Base-by-base conservation (phyloP, 2,797 vertebrate genomes). In the Antennarius maculatus region DNA sequence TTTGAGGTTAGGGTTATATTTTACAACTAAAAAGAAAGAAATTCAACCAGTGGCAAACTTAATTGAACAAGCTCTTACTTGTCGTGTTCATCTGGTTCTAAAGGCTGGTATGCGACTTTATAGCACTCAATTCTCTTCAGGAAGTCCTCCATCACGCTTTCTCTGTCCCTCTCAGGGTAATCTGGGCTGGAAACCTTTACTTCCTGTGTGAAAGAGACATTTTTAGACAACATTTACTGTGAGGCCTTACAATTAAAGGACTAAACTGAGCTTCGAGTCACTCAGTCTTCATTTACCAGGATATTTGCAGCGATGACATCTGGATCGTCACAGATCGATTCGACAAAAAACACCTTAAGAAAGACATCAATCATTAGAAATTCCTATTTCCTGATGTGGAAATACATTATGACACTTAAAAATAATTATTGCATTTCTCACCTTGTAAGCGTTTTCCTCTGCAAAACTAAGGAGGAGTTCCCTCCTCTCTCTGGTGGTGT, bases 141-240 rank as follows among this genome's bases (percentile, higher is more conserved):
- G 83, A 99, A 99, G 82, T 99, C 97, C 9, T 95, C 97, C 97
- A 98, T 99, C 74, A 98, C 95, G 0, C 95, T 93, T 78, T 99
- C 97, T 86, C 96, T 74, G 91, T 97, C 86, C 71, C 93, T 94
- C 84, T 98, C 95, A 0, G 97, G 97, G 75, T 99, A 99, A 79
- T 99, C 97, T 0, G 97, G 97, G 69, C 97, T 99, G 39, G 97
- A 98, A 69, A 99, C 97, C 75, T 99, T 99, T 78, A 99, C 97
- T 61, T 99, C 97, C 97, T 99, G 81, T 55, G 47, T 27, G 64
- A 80, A 4, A 78, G 13, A 84, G 2, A 79, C 12, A 67, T 72
- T 62, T 66, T 39, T 3, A 0, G 9, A 48, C 5, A 57, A 27
- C 6, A 71, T 14, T 70, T 13, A 68, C 0, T 7, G 1, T 1